Evolutionary conservation across 2,113 vertebrate genomes (phyloP).

Genomic region (Gasterosteus aculeatus): DNA sequence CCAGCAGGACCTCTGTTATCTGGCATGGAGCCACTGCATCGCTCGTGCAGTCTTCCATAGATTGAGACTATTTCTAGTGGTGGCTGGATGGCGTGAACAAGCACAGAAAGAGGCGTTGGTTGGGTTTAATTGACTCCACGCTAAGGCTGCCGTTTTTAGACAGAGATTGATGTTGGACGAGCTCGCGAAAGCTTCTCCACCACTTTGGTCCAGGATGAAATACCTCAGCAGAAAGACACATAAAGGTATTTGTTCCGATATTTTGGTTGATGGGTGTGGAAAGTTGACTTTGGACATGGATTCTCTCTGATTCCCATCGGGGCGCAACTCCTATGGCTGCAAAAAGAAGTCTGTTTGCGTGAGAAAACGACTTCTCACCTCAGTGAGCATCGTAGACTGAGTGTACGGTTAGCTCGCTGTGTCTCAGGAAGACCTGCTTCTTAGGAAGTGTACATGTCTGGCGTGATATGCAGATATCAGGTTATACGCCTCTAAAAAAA

Average conservation of each 20-base stretch:
- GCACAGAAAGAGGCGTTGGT: not conserved
- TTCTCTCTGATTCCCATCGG: not conserved
- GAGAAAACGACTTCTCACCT: not conserved
- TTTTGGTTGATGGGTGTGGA: not conserved
- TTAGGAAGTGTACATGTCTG: not conserved
- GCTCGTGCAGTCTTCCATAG: not conserved
- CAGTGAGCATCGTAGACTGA: not conserved
- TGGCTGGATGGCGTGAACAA: not conserved
- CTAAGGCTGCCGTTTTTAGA: not conserved
- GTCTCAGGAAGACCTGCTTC: not conserved
- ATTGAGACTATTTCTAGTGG: not conserved
- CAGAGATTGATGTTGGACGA: not conserved
- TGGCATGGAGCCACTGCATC: not conserved
- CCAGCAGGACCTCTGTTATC: conserved; percentile 3
- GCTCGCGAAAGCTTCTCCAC: not conserved
- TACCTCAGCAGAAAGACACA: not conserved
- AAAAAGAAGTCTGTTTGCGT: not conserved
- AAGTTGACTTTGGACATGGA: not conserved
- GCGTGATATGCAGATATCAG: not conserved
- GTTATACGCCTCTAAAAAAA: not conserved
- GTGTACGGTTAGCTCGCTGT: not conserved
- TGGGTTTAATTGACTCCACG: not conserved
- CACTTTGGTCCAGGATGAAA: not conserved
- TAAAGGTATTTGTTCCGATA: not conserved
- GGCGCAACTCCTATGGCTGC: too few species aligned